Evolutionary conservation across 2,888 invertebrate genomes (phyloP).

Genomic region (Drosophila helvetica): DNA sequence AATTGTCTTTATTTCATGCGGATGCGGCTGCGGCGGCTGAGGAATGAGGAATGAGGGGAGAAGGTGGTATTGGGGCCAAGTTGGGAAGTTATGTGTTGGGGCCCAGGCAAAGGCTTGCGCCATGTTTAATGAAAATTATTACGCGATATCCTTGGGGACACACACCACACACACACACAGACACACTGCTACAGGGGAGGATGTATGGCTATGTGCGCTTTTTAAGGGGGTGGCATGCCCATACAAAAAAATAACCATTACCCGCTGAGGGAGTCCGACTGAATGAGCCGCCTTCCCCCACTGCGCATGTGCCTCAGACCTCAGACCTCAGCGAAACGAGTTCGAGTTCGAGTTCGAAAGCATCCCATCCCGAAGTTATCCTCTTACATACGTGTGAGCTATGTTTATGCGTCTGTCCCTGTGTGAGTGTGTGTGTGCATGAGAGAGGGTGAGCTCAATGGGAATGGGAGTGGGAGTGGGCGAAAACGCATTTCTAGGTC

Average conservation of each 20-base stretch:
- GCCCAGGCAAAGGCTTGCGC: conserved; percentile 61
- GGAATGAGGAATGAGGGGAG: conserved; percentile 5
- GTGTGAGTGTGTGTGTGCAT: conserved; percentile 25
- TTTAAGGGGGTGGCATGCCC: conserved; percentile 74
- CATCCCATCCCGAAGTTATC: conserved; percentile 51
- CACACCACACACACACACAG: conserved; percentile 22
- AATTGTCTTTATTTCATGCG: conserved; percentile 73
- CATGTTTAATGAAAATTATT: conserved; percentile 80
- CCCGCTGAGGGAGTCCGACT: conserved; percentile 34
- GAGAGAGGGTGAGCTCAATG: conserved; percentile 13
- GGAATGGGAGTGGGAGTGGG: conserved; percentile 30
- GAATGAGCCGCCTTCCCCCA: conserved; percentile 47
- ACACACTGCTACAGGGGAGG: conserved; percentile 26
- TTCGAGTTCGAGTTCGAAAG: conserved; percentile 59
- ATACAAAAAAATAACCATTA: conserved; percentile 53
- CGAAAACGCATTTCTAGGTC: conserved; percentile 72
- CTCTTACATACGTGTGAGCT: conserved; percentile 29
- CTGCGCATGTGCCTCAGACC: conserved; percentile 60
- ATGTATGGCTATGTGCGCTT: conserved; percentile 64
- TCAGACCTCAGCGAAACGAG: conserved; percentile 45
- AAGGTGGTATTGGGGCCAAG: conserved; percentile 5
- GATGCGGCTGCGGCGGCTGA: conserved; percentile 42
- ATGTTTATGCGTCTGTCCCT: conserved; percentile 22
- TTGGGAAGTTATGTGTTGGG: conserved; percentile 33
- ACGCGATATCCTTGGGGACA: conserved; percentile 75